Conservation (phyloP, 1,140 invertebrate species). For the Ruditapes philippinarum region DNA sequence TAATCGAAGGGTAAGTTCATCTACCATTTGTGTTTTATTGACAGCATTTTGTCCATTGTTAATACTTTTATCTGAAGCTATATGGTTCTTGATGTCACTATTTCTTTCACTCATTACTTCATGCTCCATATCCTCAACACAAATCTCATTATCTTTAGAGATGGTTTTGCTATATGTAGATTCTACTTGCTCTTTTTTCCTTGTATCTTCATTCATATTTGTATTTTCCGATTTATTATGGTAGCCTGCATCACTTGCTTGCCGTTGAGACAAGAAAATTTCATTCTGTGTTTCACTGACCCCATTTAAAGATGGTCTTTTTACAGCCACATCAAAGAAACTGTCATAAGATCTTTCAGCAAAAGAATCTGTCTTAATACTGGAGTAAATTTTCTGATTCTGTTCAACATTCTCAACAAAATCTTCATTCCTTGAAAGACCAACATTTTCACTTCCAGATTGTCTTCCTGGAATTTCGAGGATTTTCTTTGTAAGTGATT, state of each 20-base stretch:
- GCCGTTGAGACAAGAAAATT: not conserved
- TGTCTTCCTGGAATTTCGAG: constrained; percentile 1
- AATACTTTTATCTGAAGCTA: not conserved
- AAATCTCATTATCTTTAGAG: constrained; percentile 3
- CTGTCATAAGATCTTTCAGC: constrained; percentile 36
- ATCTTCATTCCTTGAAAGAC: not conserved
- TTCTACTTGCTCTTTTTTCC: not conserved
- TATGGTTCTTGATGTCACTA: not conserved
- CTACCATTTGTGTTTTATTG: not conserved
- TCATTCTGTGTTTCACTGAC: not conserved
- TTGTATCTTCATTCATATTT: not conserved
- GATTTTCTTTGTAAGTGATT: not conserved
- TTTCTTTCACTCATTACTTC: constrained; percentile 7
- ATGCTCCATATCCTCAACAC: constrained; percentile 40
- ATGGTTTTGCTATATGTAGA: not conserved
- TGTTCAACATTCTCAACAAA: not conserved
- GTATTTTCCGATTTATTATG: not conserved
- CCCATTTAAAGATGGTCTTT: not conserved
- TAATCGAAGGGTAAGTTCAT: too few species aligned
- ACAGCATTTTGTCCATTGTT: too few species aligned
- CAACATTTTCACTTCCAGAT: not conserved
- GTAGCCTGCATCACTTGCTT: not conserved
- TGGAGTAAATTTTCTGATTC: not conserved
- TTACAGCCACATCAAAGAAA: constrained; percentile 34
- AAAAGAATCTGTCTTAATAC: not conserved